These are phyloP conservation scores for Oryzias sinensis DNA, from an alignment of 2,797 vertebrate genomes.

Conservation along the genomic window DNA sequence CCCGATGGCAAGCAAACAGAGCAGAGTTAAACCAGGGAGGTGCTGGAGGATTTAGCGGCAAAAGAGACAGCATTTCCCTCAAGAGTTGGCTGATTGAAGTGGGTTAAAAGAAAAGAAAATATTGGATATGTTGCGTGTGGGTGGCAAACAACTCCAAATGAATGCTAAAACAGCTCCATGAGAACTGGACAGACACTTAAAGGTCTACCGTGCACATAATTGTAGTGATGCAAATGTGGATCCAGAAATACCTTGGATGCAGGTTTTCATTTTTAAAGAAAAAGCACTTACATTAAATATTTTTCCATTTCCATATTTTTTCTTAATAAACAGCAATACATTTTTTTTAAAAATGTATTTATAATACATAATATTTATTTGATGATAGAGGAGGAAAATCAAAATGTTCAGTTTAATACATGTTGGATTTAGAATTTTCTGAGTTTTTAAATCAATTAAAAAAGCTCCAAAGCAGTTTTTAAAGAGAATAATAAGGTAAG, in stretches of 20 bases:
- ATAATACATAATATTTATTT: too few relatives aligned
- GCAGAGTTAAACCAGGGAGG: neutral
- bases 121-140: neutral
- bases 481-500: too few relatives aligned
- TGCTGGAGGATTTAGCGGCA: conserved; percentile 1
- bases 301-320: too few relatives aligned
- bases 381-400: too few relatives aligned
- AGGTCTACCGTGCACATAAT: neutral
- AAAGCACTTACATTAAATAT: too few relatives aligned
- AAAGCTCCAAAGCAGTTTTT: too few relatives aligned
- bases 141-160: conserved; percentile 9
- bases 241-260: neutral
- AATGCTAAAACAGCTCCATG: neutral
- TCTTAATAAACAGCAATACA: too few relatives aligned
- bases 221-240: neutral
- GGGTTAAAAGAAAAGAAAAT: conserved; percentile 1
- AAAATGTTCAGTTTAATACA: too few relatives aligned
- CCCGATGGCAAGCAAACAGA: conserved; percentile 10
- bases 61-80: neutral
- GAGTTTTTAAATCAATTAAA: too few relatives aligned
- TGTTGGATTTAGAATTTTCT: too few relatives aligned
- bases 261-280: neutral
- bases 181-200: neutral
- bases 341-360: too few relatives aligned
- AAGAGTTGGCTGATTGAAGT: conserved; percentile 5